Evolutionary conservation across 37 sponge, comb jelly and placozoan species (phyloP).

Genomic region (Beroe forskalii): DNA sequence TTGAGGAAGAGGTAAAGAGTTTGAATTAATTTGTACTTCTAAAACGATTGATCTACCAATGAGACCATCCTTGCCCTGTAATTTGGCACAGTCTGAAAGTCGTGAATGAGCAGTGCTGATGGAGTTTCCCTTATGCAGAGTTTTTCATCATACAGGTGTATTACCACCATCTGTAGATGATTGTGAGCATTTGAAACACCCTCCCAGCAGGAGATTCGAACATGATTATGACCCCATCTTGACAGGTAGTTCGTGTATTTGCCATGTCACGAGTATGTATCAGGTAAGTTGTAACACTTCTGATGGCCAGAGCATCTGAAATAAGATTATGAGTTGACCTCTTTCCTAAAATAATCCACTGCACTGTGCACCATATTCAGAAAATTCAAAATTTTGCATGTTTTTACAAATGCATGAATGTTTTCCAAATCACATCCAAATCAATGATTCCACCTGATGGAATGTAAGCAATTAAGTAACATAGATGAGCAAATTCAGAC

Average conservation of each 20-base stretch:
- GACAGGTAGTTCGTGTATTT: conserved; percentile 19
- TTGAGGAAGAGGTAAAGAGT: background rate
- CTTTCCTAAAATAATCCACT: no score
- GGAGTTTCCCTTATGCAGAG: conserved; percentile 19
- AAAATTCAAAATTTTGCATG: no score
- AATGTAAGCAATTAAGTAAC: no score
- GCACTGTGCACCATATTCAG: no score
- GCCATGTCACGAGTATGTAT: background rate
- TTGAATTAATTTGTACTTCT: background rate
- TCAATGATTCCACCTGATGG: no score
- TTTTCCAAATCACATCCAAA: no score
- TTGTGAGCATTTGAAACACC: background rate
- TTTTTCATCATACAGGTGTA: background rate
- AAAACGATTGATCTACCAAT: conserved; percentile 19
- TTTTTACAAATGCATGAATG: no score
- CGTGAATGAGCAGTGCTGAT: background rate
- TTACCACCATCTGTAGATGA: background rate
- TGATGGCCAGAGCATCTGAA: background rate
- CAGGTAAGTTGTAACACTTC: background rate
- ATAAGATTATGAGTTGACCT: no score
- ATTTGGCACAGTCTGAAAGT: conserved; percentile 2
- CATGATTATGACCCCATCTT: conserved; percentile 50
- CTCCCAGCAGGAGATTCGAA: background rate
- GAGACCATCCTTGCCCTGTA: conserved; percentile 39
- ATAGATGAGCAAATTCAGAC: no score